Evolutionary conservation across 2,888 invertebrate species (phyloP).

Genomic region (Aspidiotus rigidus): DNA sequence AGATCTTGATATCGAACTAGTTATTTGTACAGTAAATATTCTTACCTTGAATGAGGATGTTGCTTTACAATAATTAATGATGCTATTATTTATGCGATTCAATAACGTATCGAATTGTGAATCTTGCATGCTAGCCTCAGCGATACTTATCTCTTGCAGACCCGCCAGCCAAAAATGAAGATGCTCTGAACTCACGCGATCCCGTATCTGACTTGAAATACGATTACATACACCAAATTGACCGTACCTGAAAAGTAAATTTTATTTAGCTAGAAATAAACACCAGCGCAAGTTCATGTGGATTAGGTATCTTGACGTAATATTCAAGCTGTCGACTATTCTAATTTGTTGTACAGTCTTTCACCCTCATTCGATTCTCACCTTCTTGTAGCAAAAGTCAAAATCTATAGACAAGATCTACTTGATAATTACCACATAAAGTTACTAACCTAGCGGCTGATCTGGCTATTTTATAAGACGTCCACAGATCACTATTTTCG

Average conservation of each 20-base stretch:
- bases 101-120: conserved; percentile 46
- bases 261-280: not conserved
- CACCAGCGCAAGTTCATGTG: too few relatives aligned
- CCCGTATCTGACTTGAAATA: conserved; percentile 55
- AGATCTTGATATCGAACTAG: conserved; percentile 16
- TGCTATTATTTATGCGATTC: conserved; percentile 45
- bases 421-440: too few relatives aligned
- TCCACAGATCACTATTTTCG: conserved; percentile 50
- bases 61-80: conserved; percentile 56
- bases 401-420: too few relatives aligned
- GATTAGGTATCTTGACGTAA: not conserved
- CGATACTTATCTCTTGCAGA: conserved; percentile 63
- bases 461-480: conserved; percentile 75
- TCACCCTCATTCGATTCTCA: too few relatives aligned
- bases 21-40: not conserved
- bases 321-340: conserved; percentile 12
- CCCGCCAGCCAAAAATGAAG: conserved; percentile 81
- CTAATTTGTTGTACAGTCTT: too few relatives aligned
- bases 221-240: conserved; percentile 63
- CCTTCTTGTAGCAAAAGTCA: too few relatives aligned
- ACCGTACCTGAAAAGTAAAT: conserved; percentile 51
- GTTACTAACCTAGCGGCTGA: conserved; percentile 60
- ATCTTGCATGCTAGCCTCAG: conserved; percentile 57
- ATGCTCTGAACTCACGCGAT: conserved; percentile 72
- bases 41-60: conserved; percentile 52